Base-by-base conservation (phyloP, 2,113 vertebrate genomes). In the Cepphus grylle region DNA sequence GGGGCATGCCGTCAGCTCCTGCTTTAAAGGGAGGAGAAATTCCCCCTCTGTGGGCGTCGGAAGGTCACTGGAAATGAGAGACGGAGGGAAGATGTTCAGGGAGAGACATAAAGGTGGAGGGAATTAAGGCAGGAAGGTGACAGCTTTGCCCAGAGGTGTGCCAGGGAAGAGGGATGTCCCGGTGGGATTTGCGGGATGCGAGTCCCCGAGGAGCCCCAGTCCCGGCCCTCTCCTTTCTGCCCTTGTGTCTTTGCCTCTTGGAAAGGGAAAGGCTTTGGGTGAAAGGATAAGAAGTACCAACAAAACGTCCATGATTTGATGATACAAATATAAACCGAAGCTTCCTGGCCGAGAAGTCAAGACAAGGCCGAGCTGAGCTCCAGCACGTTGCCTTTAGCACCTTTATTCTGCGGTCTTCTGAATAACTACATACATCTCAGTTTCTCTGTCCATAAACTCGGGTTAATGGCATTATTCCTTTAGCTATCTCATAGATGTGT, bases 131-230 rank as follows among this genome's bases (percentile, higher is more conserved):
- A 70, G 72, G 27, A 74, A 53, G 9, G 42, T n/a, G 59, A 71
- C 83, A 76, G n/a, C 74, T 88, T 79, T 18, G 10, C 22, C 66
- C 2, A 1, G 52, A 40, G 25, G 25, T 91, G n/a, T 1, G 6
- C 15, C 1, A 4, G n/a, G 65, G 56, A 82, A 63, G 30, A 73
- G 7, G 9, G 5, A 5, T 11, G 27, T 82, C 45, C 59, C 2
- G 2, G 21, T 1, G 30, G 70, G 61, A 63, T 1, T 5, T 53
- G 59, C 4, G 5, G 42, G 32, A 38, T 6, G 10, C 0, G 1
- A 19, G 30, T 69, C 43, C 50, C 25, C 19, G 36, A 73, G n/a
- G 30, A 42, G 15, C 26, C 32, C 38, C 29, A 32, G 38, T 36
- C 65, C 30, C 2, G 2, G 21, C 16, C 20, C 15, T 3, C 15